These are phyloP conservation scores for Leucoraja ocellata DNA, from an alignment of 2,797 vertebrate species.

Conservation along the genomic window DNA sequence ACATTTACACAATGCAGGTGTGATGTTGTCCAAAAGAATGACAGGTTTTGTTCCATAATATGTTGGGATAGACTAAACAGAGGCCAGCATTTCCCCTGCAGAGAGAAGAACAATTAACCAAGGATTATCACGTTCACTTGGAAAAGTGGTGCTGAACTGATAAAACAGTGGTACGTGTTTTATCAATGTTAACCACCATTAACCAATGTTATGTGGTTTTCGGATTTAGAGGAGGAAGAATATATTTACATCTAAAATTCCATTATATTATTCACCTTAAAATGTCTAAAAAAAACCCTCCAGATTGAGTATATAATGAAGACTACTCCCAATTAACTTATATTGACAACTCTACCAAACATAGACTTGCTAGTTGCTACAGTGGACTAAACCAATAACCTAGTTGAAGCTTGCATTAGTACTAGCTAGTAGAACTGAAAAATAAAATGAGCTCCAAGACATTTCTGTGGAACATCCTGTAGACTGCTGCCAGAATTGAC, in stretches of 20 bases:
- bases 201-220: background rate
- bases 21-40: background rate
- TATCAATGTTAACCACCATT: too few relatives aligned
- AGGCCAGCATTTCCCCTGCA: background rate
- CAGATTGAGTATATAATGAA: background rate
- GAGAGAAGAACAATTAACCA: background rate
- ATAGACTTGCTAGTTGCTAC: background rate
- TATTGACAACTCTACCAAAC: background rate
- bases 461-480: constrained; percentile 13
- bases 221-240: background rate
- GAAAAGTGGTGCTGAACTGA: background rate
- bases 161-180: background rate
- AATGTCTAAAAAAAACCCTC: background rate
- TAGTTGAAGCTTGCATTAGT: background rate
- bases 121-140: background rate
- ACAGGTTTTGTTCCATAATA: background rate
- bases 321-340: background rate
- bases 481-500: background rate
- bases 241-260: background rate
- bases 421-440: background rate
- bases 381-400: too few relatives aligned
- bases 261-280: background rate
- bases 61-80: background rate
- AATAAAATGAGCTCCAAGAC: background rate
- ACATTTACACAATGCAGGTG: background rate